These are phyloP conservation scores for Heteromyza rotundicornis DNA, from an alignment of 2,888 invertebrate species.

Conservation along the genomic window DNA sequence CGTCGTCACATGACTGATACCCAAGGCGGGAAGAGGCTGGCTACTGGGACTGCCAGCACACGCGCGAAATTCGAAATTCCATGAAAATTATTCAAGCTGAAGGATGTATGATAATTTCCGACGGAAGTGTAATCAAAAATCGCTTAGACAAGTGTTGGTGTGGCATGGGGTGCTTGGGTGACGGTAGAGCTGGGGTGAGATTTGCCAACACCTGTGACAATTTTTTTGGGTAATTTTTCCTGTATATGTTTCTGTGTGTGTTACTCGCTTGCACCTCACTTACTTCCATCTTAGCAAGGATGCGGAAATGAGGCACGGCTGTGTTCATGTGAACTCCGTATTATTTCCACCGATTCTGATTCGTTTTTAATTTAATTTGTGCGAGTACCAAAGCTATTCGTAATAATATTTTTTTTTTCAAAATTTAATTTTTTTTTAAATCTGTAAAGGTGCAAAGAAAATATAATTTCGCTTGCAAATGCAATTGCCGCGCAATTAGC, in stretches of 20 bases:
- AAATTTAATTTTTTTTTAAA: background rate
- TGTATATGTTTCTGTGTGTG: background rate
- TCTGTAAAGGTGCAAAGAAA: background rate
- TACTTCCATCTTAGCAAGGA: constrained; percentile 9
- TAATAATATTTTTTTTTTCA: background rate
- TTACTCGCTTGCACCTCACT: background rate
- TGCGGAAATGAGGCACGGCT: constrained; percentile 14
- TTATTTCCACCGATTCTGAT: constrained; percentile 11
- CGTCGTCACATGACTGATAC: too few relatives aligned
- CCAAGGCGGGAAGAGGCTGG: too few relatives aligned
- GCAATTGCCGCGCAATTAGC: constrained; percentile 2
- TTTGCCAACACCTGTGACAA: constrained; percentile 23
- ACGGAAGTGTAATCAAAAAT: constrained; percentile 64
- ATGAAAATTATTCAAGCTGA: constrained; percentile 63
- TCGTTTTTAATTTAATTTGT: constrained; percentile 26
- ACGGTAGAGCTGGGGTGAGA: background rate
- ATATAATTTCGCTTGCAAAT: background rate
- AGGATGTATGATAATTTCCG: constrained; percentile 64
- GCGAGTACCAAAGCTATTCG: background rate
- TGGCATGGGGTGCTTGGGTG: background rate
- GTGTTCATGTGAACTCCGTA: background rate
- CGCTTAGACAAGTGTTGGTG: constrained; percentile 58
- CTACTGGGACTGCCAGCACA: too few relatives aligned
- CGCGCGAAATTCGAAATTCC: constrained; percentile 44
- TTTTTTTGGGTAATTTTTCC: constrained; percentile 13